Evolutionary conservation across 2,113 vertebrate genomes (phyloP).

Genomic region (Mugil cephalus): DNA sequence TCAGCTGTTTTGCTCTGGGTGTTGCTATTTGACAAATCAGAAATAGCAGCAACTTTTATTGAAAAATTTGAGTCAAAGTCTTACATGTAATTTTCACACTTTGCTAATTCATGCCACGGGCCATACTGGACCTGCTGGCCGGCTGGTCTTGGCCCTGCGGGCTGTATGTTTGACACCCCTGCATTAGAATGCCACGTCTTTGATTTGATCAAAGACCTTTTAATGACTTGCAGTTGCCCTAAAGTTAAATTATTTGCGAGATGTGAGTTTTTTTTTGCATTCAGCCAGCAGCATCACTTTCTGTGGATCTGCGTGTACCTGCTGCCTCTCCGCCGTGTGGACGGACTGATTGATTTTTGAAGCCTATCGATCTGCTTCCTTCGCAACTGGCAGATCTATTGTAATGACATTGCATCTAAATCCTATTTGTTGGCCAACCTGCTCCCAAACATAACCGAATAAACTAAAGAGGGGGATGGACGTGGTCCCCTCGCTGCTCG

Average conservation of each 20-base stretch:
- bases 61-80: no score
- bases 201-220: not conserved
- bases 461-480: constrained; percentile 66
- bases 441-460: constrained; percentile 79
- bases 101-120: no score
- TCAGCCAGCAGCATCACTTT: constrained; percentile 34
- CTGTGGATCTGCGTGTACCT: constrained; percentile 36
- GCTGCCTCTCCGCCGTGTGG: constrained; percentile 25
- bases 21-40: no score
- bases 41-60: no score
- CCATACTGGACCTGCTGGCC: no score
- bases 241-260: not conserved
- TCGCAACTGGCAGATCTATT: constrained; percentile 71
- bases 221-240: not conserved
- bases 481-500: constrained; percentile 26
- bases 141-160: no score
- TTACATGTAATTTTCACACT: no score
- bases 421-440: constrained; percentile 77
- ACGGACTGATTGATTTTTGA: constrained; percentile 75
- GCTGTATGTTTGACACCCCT: no score
- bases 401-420: constrained; percentile 80
- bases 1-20: no score
- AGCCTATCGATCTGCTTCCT: constrained; percentile 71
- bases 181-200: no score
- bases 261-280: constrained; percentile 4